Conservation (phyloP, 2,113 vertebrate species). For the Oceanites oceanicus region DNA sequence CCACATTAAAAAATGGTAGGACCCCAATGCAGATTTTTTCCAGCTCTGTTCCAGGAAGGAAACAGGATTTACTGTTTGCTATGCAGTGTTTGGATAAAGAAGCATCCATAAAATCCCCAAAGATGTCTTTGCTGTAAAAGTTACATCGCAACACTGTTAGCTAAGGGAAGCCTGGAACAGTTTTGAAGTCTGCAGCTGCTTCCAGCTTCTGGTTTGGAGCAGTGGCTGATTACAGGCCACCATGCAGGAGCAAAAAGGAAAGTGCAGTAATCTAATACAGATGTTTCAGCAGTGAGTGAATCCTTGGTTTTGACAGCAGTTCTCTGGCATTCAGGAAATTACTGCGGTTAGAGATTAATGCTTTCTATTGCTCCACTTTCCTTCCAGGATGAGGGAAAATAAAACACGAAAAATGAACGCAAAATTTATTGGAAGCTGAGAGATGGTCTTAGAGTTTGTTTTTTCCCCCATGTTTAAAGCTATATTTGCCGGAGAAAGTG, state of each 20-base stretch:
- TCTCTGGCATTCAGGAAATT: slow-evolving; percentile 55
- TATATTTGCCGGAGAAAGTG: not conserved
- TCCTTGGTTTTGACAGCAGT: slow-evolving; percentile 39
- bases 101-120: not conserved
- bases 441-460: not conserved
- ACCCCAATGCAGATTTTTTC: not conserved
- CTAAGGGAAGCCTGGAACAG: not conserved
- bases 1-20: not conserved
- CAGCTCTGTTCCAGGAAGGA: not conserved
- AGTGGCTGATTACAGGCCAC: not conserved
- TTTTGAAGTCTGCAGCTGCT: not conserved
- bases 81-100: not conserved
- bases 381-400: slow-evolving; percentile 8
- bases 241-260: not conserved
- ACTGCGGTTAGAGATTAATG: slow-evolving; percentile 34
- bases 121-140: not conserved
- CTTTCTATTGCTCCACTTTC: not conserved
- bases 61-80: not conserved
- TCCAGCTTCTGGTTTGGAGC: slow-evolving; percentile 24
- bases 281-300: slow-evolving; percentile 8
- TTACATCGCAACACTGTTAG: not conserved
- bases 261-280: slow-evolving; percentile 44
- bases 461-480: not conserved
- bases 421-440: not conserved
- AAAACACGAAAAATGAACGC: not conserved